These are phyloP conservation scores for Berghia stephanieae DNA, from an alignment of 1,140 invertebrate genomes.

Conservation along the genomic window DNA sequence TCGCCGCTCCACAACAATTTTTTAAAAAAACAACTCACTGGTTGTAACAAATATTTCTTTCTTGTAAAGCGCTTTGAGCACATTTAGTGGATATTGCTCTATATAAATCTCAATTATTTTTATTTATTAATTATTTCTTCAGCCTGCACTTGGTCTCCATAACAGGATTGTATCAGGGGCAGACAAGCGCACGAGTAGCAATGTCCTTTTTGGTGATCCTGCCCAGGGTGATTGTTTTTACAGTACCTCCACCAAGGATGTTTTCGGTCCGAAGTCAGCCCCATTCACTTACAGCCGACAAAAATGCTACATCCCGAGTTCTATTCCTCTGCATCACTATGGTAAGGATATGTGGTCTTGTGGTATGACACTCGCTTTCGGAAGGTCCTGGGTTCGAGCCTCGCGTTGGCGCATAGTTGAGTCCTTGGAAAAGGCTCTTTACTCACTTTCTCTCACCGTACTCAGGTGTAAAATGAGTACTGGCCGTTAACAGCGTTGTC, in stretches of 20 bases:
- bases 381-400: too few species aligned
- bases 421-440: too few species aligned
- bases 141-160: slow-evolving; percentile 51
- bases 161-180: slow-evolving; percentile 58
- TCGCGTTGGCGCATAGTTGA: too few species aligned
- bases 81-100: background rate
- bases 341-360: slow-evolving; percentile 42
- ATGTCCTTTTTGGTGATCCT: slow-evolving; percentile 57
- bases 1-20: too few species aligned
- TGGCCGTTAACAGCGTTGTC: background rate
- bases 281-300: slow-evolving; percentile 48
- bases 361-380: background rate
- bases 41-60: too few species aligned
- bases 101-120: background rate
- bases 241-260: slow-evolving; percentile 47
- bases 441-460: too few species aligned
- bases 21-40: too few species aligned
- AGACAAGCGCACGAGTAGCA: slow-evolving; percentile 54
- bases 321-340: slow-evolving; percentile 56
- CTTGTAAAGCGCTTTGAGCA: too few species aligned
- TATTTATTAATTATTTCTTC: slow-evolving; percentile 1
- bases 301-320: slow-evolving; percentile 46
- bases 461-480: background rate
- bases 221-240: slow-evolving; percentile 44
- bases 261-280: slow-evolving; percentile 45